Evolutionary conservation across 2,797 vertebrate genomes (phyloP).

Genomic region (Sebastes alutus): DNA sequence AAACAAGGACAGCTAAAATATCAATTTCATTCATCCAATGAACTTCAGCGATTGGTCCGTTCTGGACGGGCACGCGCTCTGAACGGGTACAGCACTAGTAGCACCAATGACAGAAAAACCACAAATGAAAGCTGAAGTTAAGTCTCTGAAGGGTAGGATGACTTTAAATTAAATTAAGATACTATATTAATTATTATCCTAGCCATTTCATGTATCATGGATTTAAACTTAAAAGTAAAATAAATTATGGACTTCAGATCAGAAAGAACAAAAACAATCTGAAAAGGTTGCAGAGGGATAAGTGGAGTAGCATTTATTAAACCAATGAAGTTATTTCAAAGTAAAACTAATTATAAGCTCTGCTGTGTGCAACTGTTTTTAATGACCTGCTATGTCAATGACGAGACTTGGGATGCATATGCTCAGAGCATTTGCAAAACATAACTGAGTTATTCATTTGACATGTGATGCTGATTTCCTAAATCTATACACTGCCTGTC

Average conservation of each 20-base stretch:
- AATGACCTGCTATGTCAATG: neutral
- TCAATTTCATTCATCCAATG: too few species aligned
- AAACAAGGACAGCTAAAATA: too few species aligned
- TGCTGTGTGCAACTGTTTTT: neutral
- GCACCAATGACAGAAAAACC: neutral
- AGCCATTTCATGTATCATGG: conserved; percentile 1
- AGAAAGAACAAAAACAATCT: neutral
- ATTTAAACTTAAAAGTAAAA: conserved; percentile 20
- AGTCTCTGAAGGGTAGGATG: conserved; percentile 6
- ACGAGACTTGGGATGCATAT: neutral
- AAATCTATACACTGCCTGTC: neutral
- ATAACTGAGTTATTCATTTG: neutral
- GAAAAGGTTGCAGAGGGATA: neutral
- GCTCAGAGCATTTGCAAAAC: neutral
- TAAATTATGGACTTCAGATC: neutral
- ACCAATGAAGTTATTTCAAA: neutral
- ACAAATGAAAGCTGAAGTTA: neutral
- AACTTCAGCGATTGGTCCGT: too few species aligned
- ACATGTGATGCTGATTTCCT: neutral
- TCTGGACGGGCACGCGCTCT: too few species aligned
- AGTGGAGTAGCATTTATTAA: neutral
- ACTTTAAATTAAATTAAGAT: neutral
- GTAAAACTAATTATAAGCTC: neutral
- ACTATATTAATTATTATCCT: neutral
- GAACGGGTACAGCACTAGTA: neutral